phyloP scores from a whole-genome alignment of 2,888 invertebrate species.

The Dione juno region DNA sequence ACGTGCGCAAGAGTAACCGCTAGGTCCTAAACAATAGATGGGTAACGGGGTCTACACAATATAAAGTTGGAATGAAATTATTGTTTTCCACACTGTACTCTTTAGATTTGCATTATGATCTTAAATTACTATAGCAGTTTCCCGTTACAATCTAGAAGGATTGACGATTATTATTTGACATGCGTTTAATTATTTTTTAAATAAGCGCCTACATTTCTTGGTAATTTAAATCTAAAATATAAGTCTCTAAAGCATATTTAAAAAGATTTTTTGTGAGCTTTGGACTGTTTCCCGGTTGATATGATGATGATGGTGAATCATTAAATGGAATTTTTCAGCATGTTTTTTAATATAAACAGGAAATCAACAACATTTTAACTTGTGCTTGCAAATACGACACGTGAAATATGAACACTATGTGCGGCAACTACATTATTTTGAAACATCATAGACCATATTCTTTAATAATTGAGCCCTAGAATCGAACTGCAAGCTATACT shows the following conservation, averaged over 20 bases:
- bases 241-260: not conserved
- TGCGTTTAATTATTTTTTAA: not conserved
- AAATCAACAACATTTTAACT: not conserved
- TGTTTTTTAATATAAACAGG: not conserved
- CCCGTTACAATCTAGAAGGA: slow-evolving; percentile 24
- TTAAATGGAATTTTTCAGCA: too few species aligned
- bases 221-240: not conserved
- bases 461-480: slow-evolving; percentile 19
- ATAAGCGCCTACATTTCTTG: not conserved
- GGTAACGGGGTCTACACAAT: slow-evolving; percentile 64
- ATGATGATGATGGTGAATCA: too few species aligned
- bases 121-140: slow-evolving; percentile 41
- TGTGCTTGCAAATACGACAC: slow-evolving; percentile 34
- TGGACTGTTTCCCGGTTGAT: too few species aligned
- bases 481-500: not conserved
- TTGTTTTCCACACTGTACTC: slow-evolving; percentile 65
- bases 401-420: slow-evolving; percentile 35
- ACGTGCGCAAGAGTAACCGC: slow-evolving; percentile 59
- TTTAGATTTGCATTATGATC: slow-evolving; percentile 58
- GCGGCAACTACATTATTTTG: slow-evolving; percentile 31
- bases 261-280: not conserved
- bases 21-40: slow-evolving; percentile 65
- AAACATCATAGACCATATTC: slow-evolving; percentile 3
- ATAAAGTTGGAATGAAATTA: slow-evolving; percentile 72
- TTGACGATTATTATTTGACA: slow-evolving; percentile 3